These are phyloP conservation scores for Anguilla marmorata DNA, from an alignment of 2,797 vertebrate species.

Conservation along the genomic window DNA sequence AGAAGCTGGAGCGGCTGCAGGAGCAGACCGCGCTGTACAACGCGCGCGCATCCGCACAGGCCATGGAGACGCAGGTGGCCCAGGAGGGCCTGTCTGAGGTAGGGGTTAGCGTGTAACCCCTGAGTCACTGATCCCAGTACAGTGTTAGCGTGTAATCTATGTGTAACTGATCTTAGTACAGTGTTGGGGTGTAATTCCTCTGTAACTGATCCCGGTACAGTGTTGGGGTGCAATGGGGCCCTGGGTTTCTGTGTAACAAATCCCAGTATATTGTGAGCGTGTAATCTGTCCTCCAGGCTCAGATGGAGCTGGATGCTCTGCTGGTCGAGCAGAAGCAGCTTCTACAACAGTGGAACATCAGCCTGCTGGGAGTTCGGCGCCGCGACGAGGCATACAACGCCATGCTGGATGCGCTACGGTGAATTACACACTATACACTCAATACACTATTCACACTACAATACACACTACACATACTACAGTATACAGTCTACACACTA, in stretches of 20 bases:
- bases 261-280: no score
- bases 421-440: not conserved
- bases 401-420: constrained; percentile 80
- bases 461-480: not conserved
- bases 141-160: not conserved
- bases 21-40: constrained; percentile 77
- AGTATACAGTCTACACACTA: not conserved
- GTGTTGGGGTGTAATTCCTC: not conserved
- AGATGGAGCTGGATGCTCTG: constrained; percentile 78
- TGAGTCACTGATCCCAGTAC: not conserved
- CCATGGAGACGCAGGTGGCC: constrained; percentile 73
- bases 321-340: constrained; percentile 76
- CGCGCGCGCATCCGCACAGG: constrained; percentile 74
- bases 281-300: constrained; percentile 70
- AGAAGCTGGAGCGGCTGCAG: constrained; percentile 66
- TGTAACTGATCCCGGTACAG: not conserved
- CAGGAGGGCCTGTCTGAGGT: constrained; percentile 83
- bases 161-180: not conserved
- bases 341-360: constrained; percentile 83
- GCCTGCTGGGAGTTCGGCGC: constrained; percentile 77
- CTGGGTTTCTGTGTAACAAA: not conserved
- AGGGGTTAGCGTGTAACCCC: constrained; percentile 18
- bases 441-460: not conserved
- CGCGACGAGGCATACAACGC: constrained; percentile 77
- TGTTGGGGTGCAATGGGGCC: not conserved